Conservation (phyloP, 2,888 invertebrate genomes). For the Entomobrya proxima region DNA sequence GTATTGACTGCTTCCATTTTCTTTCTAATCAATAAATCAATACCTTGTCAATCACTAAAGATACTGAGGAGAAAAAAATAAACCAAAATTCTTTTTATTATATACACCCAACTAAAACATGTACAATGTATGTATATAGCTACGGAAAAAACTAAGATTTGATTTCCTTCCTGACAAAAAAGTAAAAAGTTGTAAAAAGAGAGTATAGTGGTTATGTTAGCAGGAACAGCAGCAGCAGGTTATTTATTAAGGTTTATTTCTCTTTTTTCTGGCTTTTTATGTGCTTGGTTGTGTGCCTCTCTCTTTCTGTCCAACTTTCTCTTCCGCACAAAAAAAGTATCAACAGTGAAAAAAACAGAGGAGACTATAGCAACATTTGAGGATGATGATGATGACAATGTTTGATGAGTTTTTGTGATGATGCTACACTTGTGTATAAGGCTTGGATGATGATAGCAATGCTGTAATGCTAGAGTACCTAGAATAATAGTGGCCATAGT, state of each 20-base stretch:
- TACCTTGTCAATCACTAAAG: slow-evolving; percentile 73
- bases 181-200: slow-evolving; percentile 4
- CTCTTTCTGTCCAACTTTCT: slow-evolving; percentile 21
- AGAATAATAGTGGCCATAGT: no score
- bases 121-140: not conserved
- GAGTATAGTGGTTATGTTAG: not conserved
- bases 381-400: not conserved
- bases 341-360: not conserved
- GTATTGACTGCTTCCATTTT: slow-evolving; percentile 73
- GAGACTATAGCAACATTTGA: not conserved
- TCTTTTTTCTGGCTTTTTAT: slow-evolving; percentile 28
- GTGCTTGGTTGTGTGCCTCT: slow-evolving; percentile 1
- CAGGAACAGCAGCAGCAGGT: slow-evolving; percentile 15
- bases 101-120: not conserved
- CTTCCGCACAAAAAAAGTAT: not conserved
- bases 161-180: no score
- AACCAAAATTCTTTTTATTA: no score
- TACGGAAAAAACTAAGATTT: not conserved
- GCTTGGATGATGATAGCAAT: slow-evolving; percentile 22
- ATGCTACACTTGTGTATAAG: no score
- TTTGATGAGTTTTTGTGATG: no score
- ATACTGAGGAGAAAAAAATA: slow-evolving; percentile 23
- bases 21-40: slow-evolving; percentile 75
- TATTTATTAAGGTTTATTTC: slow-evolving; percentile 54
- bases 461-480: not conserved